Evolutionary conservation across 2,113 vertebrate genomes (phyloP), one percentile per base, ranked within the genome.

Genomic region (Brienomyrus brachyistius): DNA sequence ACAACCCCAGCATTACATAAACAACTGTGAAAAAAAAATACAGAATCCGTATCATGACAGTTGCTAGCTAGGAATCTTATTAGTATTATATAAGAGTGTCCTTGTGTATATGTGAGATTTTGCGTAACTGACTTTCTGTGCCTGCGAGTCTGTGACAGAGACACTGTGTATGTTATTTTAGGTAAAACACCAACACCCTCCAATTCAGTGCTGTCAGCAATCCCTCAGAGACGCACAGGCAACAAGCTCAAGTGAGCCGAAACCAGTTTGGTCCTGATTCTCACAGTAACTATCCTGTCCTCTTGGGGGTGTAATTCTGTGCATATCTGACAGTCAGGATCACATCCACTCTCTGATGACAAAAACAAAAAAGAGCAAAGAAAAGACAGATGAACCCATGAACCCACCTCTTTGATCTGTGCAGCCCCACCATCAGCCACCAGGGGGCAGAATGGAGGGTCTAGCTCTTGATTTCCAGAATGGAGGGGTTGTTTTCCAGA

Each of bases 401-500:
- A 35, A 54, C 70, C 40, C 50, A 82, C 84, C 90, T 87, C 52
- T 89, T 17, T 35, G 31, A 17, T n/a, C 48, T 54, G 21, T 90
- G 92, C 91, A 91, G 88, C 92, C 92, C 91, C 85, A 90, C 45
- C 88, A 31, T 52, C 88, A 40, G 5, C 51, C 84, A 90, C 66
- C 74, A 31, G 85, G 21, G 62, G 47, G 40, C 88, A 70, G 59
- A 50, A 59, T 66, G 82, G 19, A 9, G 48, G 88, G n/a, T 94
- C 96, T 96, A 98, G 59, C 96, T 96, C 95, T 99, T 99, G 93
- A 99, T 99, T 94, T 99, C 98, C 92, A 99, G 95, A 93, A 99
- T 99, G 92, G 98, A 99, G 0, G 98, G 98, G 92, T 99, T 98
- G 91, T 99, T 98, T 93, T 99, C 98, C 47, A 99, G 95, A 91